Conservation (phyloP, 1,140 invertebrate genomes). For the Popillia japonica region DNA sequence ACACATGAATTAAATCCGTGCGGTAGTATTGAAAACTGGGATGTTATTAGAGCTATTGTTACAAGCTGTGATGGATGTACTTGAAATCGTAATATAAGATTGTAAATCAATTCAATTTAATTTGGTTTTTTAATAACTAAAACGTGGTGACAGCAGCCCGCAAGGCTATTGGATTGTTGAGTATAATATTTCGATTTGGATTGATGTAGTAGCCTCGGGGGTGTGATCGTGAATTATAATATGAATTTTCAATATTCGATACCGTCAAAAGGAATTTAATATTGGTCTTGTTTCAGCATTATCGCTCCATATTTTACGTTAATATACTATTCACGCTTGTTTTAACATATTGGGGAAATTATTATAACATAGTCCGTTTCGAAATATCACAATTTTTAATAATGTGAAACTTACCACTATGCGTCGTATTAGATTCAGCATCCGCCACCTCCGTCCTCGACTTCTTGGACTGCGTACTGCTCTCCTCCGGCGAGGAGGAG, state of each 20-base stretch:
- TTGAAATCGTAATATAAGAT: conserved; percentile 41
- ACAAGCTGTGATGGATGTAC: conserved; percentile 45
- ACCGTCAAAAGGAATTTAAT: neutral
- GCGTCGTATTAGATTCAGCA: conserved; percentile 87
- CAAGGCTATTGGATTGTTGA: neutral
- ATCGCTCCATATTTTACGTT: no score
- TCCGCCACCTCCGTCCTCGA: conserved; percentile 82
- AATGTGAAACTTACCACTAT: conserved; percentile 82
- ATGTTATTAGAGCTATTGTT: conserved; percentile 9
- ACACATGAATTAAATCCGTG: conserved; percentile 46
- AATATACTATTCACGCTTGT: no score
- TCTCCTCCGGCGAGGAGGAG: conserved; percentile 66
- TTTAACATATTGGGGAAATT: no score
- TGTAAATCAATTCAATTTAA: conserved; percentile 50
- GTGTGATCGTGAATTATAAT: neutral
- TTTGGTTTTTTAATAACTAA: conserved; percentile 47
- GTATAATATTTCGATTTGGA: neutral
- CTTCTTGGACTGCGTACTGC: conserved; percentile 67
- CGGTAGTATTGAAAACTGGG: neutral
- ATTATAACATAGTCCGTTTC: no score
- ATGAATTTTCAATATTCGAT: conserved; percentile 12
- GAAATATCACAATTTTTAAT: no score
- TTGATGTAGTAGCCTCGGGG: neutral
- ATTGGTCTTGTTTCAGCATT: no score
- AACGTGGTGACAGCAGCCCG: neutral